Evolutionary conservation across 1,140 invertebrate genomes (phyloP).

Genomic region (Drosophila nebulosa): DNA sequence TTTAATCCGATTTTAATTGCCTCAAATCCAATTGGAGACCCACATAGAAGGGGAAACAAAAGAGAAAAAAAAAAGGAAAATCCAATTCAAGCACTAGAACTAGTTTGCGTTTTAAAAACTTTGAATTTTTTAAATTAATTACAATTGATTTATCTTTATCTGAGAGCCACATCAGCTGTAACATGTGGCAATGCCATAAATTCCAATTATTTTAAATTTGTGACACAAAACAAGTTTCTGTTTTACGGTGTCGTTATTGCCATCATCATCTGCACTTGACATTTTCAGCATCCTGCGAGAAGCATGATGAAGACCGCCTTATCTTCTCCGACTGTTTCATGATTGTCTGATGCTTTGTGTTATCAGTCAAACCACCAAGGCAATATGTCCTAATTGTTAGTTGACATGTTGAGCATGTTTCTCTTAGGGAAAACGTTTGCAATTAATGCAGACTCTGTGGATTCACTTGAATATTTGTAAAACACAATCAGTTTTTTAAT

Average conservation of each 20-base stretch:
- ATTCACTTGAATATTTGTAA: no score
- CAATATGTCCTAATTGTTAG: not conserved
- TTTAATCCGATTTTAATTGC: conserved; percentile 76
- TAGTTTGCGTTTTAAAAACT: not conserved
- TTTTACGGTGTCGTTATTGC: conserved; percentile 17
- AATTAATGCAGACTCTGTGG: not conserved
- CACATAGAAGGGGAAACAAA: conserved; percentile 16
- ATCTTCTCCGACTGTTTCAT: not conserved
- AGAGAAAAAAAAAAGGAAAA: not conserved
- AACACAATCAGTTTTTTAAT: no score
- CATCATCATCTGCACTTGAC: conserved; percentile 34
- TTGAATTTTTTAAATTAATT: not conserved
- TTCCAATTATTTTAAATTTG: conserved; percentile 7
- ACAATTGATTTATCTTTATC: not conserved
- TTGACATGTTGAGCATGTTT: not conserved
- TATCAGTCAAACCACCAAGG: not conserved
- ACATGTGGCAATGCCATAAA: not conserved
- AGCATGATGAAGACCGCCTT: not conserved
- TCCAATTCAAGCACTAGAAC: not conserved
- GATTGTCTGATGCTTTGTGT: not conserved
- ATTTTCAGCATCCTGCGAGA: conserved; percentile 16
- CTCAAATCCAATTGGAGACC: conserved; percentile 74
- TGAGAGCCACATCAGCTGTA: not conserved
- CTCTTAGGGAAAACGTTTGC: no score
- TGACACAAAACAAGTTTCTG: not conserved